A percentile compares a stretch with the other conserved stretches of the same genome.
Conservation (phyloP, 2,113 vertebrate species). For the Ciconia maguari region DNA sequence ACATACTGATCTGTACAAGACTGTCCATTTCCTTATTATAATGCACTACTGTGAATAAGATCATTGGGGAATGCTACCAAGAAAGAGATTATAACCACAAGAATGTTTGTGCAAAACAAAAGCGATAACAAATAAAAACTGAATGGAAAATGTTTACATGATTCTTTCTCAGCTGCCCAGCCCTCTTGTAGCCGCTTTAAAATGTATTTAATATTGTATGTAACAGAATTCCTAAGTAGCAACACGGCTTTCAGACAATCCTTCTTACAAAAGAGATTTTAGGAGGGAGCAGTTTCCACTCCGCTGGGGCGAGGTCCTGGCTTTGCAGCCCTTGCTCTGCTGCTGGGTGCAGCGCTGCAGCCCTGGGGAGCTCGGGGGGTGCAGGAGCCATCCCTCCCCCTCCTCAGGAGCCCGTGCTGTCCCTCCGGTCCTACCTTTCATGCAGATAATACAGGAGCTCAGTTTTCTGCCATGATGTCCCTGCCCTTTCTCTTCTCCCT, state of each 20-base stretch:
- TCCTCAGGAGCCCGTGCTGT: not conserved
- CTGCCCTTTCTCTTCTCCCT: not conserved
- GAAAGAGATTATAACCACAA: not conserved
- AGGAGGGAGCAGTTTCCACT: not conserved
- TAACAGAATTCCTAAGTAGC: not conserved
- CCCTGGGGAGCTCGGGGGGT: rapidly evolving
- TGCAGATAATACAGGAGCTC: not conserved
- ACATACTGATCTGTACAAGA: not conserved
- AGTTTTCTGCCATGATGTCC: not conserved
- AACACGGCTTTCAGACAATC: not conserved
- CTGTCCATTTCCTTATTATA: not conserved
- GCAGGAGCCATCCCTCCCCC: not conserved
- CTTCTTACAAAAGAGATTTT: not conserved
- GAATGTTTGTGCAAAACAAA: not conserved
- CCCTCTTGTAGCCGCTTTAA: not conserved
- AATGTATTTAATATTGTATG: not conserved
- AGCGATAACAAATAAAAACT: not conserved
- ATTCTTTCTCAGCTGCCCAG: not conserved
- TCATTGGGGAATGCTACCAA: not conserved
- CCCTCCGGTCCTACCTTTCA: not conserved
- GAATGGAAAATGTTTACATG: not conserved
- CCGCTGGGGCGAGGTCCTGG: rapidly evolving
- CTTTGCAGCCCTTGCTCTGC: not conserved
- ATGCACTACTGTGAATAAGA: not conserved
- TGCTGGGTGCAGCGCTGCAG: rapidly evolving